Evolutionary conservation across 1,140 invertebrate species (phyloP), one percentile per base, ranked within the genome.

Genomic region (Tetragonula clypearis): DNA sequence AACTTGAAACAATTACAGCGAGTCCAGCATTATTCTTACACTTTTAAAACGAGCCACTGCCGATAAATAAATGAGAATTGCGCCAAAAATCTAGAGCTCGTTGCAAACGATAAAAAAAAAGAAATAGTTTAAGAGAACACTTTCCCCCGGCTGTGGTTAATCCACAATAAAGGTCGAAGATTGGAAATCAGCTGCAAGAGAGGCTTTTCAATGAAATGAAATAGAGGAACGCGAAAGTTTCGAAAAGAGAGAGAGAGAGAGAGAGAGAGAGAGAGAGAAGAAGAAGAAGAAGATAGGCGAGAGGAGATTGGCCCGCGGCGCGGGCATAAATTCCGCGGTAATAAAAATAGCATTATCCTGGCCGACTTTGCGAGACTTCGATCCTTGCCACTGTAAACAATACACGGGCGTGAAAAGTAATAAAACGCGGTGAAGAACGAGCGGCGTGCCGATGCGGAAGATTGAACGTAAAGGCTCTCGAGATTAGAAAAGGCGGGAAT

Each of bases 311-410:
- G 56, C 58, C 41, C 21, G 9, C 5, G 41, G 14, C 26, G 41
- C 30, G 21, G 30, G 26, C 60, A 66, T 78, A 78, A 78, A 82
- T 82, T 30, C 26, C 15, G 2, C 11, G 41, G 5, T 76, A 66
- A 82, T 76, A 66, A 82, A 66, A 82, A 81, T 60, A 35, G 23
- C 41, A 73, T 76, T 49, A 60, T 58, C 55, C 17, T 11, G 58
- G 30, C 49, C 14, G 35, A 62, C 23, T 30, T 1, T 56, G 19
- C 5, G 14, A 15, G 49, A 11, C 26, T 21, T 5, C 41, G 77
- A 68, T 79, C 49, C 19, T 72, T 62, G 68, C 41, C 68, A 60
- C 55, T 56, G 66, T 56, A n/a, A 56, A 56, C 53, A 62, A 65
- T 49, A 41, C n/a, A n/a, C 79, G 12, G 41, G 19, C 53, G 26